A percentile compares a stretch with the other conserved stretches of the same genome.
These are phyloP conservation scores for Tenualosa ilisha DNA, from an alignment of 2,797 vertebrate species.

Conservation along the genomic window DNA sequence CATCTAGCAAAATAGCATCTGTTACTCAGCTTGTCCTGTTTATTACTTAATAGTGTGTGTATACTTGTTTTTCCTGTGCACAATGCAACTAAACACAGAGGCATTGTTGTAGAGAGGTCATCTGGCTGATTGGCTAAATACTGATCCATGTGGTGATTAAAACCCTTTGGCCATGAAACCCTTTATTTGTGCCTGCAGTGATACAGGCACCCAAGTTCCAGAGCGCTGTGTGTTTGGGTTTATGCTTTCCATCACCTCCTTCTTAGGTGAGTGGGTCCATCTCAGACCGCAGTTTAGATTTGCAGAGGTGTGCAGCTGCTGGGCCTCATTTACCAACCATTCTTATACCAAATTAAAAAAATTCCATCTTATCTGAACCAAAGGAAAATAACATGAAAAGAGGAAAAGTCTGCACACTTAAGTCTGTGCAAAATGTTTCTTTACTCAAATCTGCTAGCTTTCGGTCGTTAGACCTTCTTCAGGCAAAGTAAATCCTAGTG, in stretches of 20 bases:
- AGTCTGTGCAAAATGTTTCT: too few species aligned
- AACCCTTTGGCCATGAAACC: not conserved
- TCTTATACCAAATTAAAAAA: too few species aligned
- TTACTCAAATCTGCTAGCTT: too few species aligned
- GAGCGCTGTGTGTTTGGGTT: constrained; percentile 84
- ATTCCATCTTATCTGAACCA: too few species aligned
- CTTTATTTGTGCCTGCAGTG: constrained; percentile 66
- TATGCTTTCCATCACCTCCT: constrained; percentile 77
- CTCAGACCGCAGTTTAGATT: not conserved
- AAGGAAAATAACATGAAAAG: too few species aligned
- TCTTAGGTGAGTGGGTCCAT: constrained; percentile 72
- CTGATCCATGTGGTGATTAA: not conserved
- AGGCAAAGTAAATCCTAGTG: too few species aligned
- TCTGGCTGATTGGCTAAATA: not conserved
- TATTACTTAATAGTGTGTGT: too few species aligned
- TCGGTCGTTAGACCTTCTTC: too few species aligned
- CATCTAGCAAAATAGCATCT: too few species aligned
- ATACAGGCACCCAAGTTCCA: constrained; percentile 76
- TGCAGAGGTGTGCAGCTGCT: not conserved
- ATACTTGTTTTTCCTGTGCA: not conserved
- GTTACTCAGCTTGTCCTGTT: too few species aligned
- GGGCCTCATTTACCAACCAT: too few species aligned
- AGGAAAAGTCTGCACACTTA: too few species aligned
- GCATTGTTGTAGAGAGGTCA: not conserved
- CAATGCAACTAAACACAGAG: not conserved